These are phyloP conservation scores for Encarsia formosa DNA, from an alignment of 2,888 invertebrate genomes.

Conservation along the genomic window DNA sequence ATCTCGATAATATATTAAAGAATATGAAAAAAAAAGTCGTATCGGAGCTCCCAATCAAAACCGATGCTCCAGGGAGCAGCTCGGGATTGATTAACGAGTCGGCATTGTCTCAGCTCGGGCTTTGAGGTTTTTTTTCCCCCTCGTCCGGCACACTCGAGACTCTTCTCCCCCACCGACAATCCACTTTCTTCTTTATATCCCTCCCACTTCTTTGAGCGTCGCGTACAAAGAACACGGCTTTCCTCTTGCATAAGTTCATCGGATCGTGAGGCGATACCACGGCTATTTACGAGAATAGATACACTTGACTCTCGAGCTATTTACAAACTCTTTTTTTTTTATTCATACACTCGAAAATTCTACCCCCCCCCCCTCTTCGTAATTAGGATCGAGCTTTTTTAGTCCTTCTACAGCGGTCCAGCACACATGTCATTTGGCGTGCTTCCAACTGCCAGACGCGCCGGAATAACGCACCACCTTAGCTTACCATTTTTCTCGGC, in stretches of 20 bases:
- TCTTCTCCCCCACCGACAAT: background rate
- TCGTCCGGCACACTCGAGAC: background rate
- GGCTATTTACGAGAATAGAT: too few species aligned
- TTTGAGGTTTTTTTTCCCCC: constrained; percentile 6
- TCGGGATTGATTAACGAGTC: constrained; percentile 25
- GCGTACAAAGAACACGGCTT: too few species aligned
- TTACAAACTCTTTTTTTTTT: too few species aligned
- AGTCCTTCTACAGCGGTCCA: constrained; percentile 4
- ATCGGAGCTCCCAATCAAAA: constrained; percentile 29
- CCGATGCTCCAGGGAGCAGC: constrained; percentile 3
- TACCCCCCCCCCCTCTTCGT: too few species aligned
- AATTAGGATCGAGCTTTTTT: too few species aligned
- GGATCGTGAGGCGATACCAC: too few species aligned
- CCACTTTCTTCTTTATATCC: constrained; percentile 2
- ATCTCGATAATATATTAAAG: too few species aligned
- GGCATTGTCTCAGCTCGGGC: constrained; percentile 19
- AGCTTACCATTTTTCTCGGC: too few species aligned
- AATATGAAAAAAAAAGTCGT: constrained; percentile 34
- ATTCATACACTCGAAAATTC: too few species aligned
- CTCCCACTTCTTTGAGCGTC: background rate
- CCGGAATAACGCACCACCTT: constrained; percentile 14
- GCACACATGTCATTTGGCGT: constrained; percentile 43
- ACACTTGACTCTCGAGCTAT: too few species aligned
- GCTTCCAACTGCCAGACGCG: constrained; percentile 36
- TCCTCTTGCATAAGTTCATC: too few species aligned